phyloP scores from a whole-genome alignment of 2,888 invertebrate species.

The Ceramica pisi region DNA sequence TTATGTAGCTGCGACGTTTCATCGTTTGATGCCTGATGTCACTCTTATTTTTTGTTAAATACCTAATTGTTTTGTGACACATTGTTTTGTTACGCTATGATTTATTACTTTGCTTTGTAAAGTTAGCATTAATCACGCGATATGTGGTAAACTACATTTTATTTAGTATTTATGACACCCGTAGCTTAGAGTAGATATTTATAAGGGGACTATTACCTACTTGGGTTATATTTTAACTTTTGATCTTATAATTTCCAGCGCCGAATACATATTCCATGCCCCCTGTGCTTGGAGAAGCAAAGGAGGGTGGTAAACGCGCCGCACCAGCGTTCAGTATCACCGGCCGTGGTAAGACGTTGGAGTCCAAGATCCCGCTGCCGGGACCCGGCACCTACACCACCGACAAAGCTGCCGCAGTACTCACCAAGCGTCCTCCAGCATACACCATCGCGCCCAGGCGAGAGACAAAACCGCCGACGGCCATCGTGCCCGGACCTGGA shows the following conservation, averaged over 20 bases:
- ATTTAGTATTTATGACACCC: background rate
- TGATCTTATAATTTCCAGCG: conserved; percentile 89
- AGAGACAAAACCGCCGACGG: conserved; percentile 81
- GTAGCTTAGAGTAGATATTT: background rate
- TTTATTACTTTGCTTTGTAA: conserved; percentile 47
- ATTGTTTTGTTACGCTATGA: conserved; percentile 49
- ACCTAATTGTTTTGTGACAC: conserved; percentile 51
- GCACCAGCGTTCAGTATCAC: conserved; percentile 97
- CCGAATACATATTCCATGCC: conserved; percentile 97
- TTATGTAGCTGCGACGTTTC: conserved; percentile 9
- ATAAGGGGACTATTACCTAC: background rate
- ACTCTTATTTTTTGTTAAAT: conserved; percentile 46
- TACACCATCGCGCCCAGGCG: conserved; percentile 95
- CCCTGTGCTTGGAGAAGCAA: conserved; percentile 92
- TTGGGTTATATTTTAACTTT: conserved; percentile 6
- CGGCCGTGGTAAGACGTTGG: conserved; percentile 93
- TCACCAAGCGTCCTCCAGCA: conserved; percentile 92
- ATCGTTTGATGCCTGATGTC: conserved; percentile 52
- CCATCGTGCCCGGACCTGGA: conserved; percentile 91
- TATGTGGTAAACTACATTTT: conserved; percentile 3
- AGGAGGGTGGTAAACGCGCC: conserved; percentile 91
- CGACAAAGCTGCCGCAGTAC: conserved; percentile 88
- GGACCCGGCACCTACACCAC: conserved; percentile 95
- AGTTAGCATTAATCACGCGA: conserved; percentile 16
- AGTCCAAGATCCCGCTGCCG: conserved; percentile 90